Evolutionary conservation across 23 tunicate species (phyloP).

Genomic region (Clavelina lepadiformis): DNA sequence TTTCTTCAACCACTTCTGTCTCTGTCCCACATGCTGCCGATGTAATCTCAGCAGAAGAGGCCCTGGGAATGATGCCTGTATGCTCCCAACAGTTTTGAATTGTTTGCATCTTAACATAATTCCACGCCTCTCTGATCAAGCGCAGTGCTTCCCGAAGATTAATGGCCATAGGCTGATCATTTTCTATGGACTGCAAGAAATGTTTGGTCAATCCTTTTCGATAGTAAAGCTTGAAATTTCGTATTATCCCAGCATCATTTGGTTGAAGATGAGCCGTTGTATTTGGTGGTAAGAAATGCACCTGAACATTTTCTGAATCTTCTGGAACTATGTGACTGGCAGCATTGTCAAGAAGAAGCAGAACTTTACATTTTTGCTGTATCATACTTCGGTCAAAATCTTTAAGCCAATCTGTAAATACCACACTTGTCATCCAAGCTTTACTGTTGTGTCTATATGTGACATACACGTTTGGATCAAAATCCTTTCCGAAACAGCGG

Average conservation of each 20-base stretch:
- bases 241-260: conserved; percentile 16
- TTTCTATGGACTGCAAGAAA: conserved; percentile 10
- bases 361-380: conserved; percentile 8
- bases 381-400: conserved; percentile 13
- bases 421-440: conserved; percentile 5
- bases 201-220: conserved; percentile 8
- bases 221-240: conserved; percentile 12
- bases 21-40: conserved; percentile 15
- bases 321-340: conserved; percentile 16
- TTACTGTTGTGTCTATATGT: conserved; percentile 8
- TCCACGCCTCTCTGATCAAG: conserved; percentile 16
- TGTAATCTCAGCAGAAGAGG: conserved; percentile 16
- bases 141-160: conserved; percentile 15
- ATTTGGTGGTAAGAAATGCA: conserved; percentile 15
- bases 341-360: conserved; percentile 6
- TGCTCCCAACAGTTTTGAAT: conserved; percentile 14
- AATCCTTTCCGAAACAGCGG: conserved; percentile 12
- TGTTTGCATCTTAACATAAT: conserved; percentile 5
- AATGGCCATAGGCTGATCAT: conserved; percentile 14
- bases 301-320: conserved; percentile 1
- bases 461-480: conserved; percentile 8
- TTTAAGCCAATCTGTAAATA: conserved; percentile 14
- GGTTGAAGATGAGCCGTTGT: conserved; percentile 9
- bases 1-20: neutral
- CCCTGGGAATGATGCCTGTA: conserved; percentile 7